phyloP scores from a whole-genome alignment of 1,140 invertebrate genomes.

The Drosophila arawakana region DNA sequence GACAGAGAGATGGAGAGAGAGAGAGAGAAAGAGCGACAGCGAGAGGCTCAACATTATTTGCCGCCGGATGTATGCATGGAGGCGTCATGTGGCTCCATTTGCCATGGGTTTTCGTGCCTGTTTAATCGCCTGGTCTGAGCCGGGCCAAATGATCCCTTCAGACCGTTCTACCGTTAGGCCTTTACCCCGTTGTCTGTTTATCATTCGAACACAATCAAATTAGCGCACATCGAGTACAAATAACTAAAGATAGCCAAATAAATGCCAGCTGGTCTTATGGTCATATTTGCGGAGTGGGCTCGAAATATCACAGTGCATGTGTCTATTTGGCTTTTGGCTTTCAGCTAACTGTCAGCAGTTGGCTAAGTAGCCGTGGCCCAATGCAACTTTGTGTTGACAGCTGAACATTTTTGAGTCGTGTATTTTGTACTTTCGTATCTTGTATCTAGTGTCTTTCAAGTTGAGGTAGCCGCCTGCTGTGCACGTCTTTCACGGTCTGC shows the following conservation, averaged over 20 bases:
- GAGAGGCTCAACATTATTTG: slow-evolving; percentile 64
- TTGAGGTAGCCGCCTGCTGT: slow-evolving; percentile 31
- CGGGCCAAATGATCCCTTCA: slow-evolving; percentile 25
- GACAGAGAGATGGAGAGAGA: no score
- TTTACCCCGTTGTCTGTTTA: slow-evolving; percentile 57
- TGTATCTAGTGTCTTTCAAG: slow-evolving; percentile 2
- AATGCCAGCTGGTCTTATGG: slow-evolving; percentile 53
- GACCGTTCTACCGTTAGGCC: slow-evolving; percentile 2
- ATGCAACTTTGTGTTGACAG: slow-evolving; percentile 40
- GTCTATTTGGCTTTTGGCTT: not conserved
- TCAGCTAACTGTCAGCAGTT: not conserved
- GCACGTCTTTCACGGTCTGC: not conserved
- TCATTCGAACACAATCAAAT: slow-evolving; percentile 82
- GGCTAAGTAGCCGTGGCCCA: slow-evolving; percentile 38
- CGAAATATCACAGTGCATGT: slow-evolving; percentile 10
- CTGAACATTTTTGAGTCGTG: slow-evolving; percentile 13
- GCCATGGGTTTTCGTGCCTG: slow-evolving; percentile 21
- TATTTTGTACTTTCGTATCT: not conserved
- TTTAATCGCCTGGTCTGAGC: slow-evolving; percentile 34
- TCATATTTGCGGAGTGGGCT: slow-evolving; percentile 4
- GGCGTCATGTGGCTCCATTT: slow-evolving; percentile 41
- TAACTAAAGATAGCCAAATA: slow-evolving; percentile 71
- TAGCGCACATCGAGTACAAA: slow-evolving; percentile 82
- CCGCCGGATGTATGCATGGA: slow-evolving; percentile 76
- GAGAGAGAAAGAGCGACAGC: no score